These are phyloP conservation scores for Herminia tarsipennalis DNA, from an alignment of 2,888 invertebrate species.

Conservation along the genomic window DNA sequence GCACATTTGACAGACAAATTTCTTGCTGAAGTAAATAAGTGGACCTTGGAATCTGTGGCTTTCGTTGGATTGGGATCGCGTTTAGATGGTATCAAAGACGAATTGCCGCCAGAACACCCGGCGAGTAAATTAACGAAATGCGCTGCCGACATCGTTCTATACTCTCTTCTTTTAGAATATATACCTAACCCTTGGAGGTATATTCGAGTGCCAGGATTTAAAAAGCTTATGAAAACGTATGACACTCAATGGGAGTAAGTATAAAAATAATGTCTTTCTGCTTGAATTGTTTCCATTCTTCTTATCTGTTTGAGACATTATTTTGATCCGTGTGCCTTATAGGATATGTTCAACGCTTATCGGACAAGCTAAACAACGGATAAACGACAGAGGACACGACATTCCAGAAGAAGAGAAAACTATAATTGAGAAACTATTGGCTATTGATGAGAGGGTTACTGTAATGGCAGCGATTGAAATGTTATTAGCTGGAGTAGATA, in stretches of 20 bases:
- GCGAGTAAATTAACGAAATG: conserved; percentile 61
- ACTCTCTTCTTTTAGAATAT: conserved; percentile 62
- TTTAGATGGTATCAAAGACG: conserved; percentile 59
- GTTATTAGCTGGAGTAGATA: conserved; percentile 89
- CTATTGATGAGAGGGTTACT: conserved; percentile 86
- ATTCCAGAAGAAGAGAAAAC: conserved; percentile 83
- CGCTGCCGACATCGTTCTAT: conserved; percentile 58
- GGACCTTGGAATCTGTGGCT: conserved; percentile 86
- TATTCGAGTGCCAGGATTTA: conserved; percentile 61
- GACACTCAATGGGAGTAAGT: conserved; percentile 77
- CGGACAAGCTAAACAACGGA: conserved; percentile 58
- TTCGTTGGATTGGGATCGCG: conserved; percentile 68
- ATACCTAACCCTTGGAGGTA: conserved; percentile 64
- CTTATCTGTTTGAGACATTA: too few species aligned
- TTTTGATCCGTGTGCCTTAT: neutral
- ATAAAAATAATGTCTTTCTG: too few species aligned
- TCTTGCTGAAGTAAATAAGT: conserved; percentile 84
- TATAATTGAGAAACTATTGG: conserved; percentile 87
- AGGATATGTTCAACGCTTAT: conserved; percentile 47
- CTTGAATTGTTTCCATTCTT: too few species aligned
- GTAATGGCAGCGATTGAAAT: conserved; percentile 89
- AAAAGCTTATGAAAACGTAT: conserved; percentile 61
- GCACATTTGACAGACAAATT: conserved; percentile 72
- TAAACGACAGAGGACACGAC: conserved; percentile 57
- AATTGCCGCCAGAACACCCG: conserved; percentile 60